Percentiles rank a stretch among this genome's conserved stretches.
phyloP scores from a whole-genome alignment of 2,888 invertebrate genomes.

The Pelosia muscerda region DNA sequence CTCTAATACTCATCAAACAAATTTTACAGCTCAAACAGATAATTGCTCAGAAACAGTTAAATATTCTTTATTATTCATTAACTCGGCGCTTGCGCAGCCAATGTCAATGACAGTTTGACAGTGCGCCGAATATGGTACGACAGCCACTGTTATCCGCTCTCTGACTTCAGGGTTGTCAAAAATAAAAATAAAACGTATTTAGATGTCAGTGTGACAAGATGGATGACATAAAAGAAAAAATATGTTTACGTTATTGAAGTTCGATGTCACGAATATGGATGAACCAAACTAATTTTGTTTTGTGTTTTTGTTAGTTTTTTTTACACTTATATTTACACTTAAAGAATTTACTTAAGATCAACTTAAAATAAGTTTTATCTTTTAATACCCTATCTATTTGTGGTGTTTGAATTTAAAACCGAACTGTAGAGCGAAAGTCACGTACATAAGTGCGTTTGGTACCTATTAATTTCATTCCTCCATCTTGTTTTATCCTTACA shows the following conservation, averaged over 20 bases:
- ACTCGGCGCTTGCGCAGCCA: constrained; percentile 41
- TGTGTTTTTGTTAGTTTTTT: constrained; percentile 16
- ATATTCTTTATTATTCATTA: constrained; percentile 42
- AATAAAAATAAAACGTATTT: constrained; percentile 22
- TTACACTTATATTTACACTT: neutral
- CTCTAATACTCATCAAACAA: neutral
- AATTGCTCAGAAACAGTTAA: constrained; percentile 20
- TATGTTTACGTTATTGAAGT: constrained; percentile 27
- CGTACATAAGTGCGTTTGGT: neutral
- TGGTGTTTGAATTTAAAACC: neutral
- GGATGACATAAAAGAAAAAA: constrained; percentile 36
- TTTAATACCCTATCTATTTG: neutral
- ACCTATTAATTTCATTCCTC: too few species aligned
- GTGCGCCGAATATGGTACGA: constrained; percentile 70
- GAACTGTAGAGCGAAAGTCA: neutral
- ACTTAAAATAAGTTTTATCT: neutral
- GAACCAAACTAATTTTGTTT: constrained; percentile 14
- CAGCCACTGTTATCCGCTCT: constrained; percentile 59
- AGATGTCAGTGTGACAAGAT: constrained; percentile 34
- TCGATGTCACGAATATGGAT: constrained; percentile 24
- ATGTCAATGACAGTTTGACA: constrained; percentile 77
- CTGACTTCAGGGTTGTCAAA: constrained; percentile 48
- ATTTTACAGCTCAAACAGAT: constrained; percentile 11
- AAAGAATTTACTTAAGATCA: neutral
- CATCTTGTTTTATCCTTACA: too few species aligned